phyloP scores from a whole-genome alignment of 2,113 vertebrate species.

The Gasterosteus aculeatus region DNA sequence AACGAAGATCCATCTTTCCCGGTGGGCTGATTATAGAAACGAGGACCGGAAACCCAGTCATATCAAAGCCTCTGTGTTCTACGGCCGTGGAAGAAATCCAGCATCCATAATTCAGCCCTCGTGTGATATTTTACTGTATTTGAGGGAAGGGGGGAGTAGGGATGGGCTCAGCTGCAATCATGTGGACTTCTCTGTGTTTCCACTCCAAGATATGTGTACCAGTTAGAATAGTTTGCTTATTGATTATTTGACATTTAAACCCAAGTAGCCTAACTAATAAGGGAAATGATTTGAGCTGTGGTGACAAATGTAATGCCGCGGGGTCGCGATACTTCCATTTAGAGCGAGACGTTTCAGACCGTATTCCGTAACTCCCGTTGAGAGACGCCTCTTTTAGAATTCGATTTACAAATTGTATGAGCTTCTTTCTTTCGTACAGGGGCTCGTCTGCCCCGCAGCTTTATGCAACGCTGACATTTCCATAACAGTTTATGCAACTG shows the following conservation, averaged over 20 bases:
- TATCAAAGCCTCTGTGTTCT: neutral
- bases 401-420: constrained; percentile 60
- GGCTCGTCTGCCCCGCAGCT: constrained; percentile 41
- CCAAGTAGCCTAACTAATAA: neutral
- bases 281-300: neutral
- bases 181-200: neutral
- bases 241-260: neutral
- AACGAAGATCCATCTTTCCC: neutral
- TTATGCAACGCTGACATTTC: constrained; percentile 51
- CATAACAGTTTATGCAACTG: constrained; percentile 48
- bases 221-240: neutral
- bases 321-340: neutral
- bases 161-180: neutral
- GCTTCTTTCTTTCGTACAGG: constrained; percentile 30
- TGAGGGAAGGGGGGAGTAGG: neutral
- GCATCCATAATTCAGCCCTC: neutral
- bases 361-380: constrained; percentile 29
- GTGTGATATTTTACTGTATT: constrained; percentile 4
- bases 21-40: neutral
- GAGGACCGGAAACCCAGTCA: neutral
- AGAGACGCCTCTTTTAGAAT: constrained; percentile 37
- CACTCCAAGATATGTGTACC: neutral
- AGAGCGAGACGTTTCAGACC: neutral
- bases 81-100: neutral
- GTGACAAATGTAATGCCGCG: neutral